Conservation (phyloP, 2,113 vertebrate genomes). For the Hassar affinis region DNA sequence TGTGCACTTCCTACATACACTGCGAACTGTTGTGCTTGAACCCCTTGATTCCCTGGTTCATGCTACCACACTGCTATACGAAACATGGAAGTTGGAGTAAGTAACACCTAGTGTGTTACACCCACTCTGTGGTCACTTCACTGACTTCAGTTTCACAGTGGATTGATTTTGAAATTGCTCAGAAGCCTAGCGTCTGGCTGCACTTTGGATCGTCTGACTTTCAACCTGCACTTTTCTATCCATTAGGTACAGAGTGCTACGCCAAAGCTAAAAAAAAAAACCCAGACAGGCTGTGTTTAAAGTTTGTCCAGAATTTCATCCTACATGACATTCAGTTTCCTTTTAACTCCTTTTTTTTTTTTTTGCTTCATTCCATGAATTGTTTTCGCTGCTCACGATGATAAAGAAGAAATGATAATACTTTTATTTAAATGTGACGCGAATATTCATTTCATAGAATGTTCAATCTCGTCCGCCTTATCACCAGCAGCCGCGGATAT, state of each 20-base stretch:
- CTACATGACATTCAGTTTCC: background rate
- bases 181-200: background rate
- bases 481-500: background rate
- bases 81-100: background rate
- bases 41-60: background rate
- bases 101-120: background rate
- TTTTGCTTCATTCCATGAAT: background rate
- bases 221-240: constrained; percentile 17
- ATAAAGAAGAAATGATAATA: background rate
- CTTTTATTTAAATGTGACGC: background rate
- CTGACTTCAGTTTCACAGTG: constrained; percentile 16
- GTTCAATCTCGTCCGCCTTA: background rate
- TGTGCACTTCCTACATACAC: background rate
- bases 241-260: constrained; percentile 1
- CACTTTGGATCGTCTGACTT: constrained; percentile 5
- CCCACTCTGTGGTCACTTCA: constrained; percentile 11
- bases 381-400: background rate
- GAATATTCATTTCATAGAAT: background rate
- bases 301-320: background rate
- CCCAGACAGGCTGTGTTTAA: background rate
- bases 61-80: background rate
- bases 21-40: background rate
- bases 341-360: background rate
- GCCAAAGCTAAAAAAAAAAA: background rate
- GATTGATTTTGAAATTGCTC: constrained; percentile 30